phyloP scores from a whole-genome alignment of 1,140 invertebrate genomes.

The Polypedilum vanderplanki region DNA sequence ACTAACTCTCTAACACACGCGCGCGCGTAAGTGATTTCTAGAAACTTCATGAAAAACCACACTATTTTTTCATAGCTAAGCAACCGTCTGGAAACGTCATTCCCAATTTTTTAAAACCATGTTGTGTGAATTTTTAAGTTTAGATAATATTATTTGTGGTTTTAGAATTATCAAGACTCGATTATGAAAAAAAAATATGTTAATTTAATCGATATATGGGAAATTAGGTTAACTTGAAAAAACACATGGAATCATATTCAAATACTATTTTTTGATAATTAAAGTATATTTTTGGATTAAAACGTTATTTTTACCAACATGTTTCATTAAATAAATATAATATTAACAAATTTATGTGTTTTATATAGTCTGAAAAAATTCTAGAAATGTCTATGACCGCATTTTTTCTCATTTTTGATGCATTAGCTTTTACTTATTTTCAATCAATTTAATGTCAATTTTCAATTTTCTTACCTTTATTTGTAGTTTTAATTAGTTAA shows the following conservation, averaged over 20 bases:
- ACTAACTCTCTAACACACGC: no score
- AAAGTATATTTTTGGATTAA: not conserved
- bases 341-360: not conserved
- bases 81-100: no score
- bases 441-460: not conserved
- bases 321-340: not conserved
- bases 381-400: not conserved
- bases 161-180: no score
- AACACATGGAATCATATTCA: not conserved
- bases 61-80: no score
- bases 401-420: not conserved
- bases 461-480: not conserved
- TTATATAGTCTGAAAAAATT: not conserved
- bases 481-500: not conserved
- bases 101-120: no score
- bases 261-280: not conserved
- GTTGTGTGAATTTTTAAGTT: no score
- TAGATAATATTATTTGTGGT: no score
- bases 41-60: no score
- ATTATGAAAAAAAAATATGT: no score
- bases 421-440: not conserved
- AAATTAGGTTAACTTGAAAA: conserved; percentile 4
- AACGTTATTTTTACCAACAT: no score
- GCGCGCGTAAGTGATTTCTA: no score
- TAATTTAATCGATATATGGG: not conserved